These are phyloP conservation scores for Caenorhabditis sinica DNA, from an alignment of 2,888 invertebrate species.

Conservation along the genomic window DNA sequence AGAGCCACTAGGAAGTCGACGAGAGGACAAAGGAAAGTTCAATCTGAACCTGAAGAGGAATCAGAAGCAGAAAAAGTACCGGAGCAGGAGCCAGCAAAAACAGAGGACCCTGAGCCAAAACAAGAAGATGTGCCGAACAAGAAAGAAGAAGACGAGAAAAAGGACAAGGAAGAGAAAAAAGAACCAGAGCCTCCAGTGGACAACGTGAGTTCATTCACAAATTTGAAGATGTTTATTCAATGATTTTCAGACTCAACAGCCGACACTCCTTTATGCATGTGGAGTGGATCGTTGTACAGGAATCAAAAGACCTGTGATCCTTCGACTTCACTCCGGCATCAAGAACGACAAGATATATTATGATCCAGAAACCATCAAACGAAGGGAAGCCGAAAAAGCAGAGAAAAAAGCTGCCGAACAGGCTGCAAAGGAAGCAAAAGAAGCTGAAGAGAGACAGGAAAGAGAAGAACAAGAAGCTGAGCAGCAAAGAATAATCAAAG, in stretches of 20 bases:
- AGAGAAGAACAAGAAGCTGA: background rate
- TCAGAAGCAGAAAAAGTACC: constrained; percentile 12
- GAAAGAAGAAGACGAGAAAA: background rate
- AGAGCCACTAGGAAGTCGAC: background rate
- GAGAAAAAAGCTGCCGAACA: constrained; percentile 11
- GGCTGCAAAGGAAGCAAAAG: constrained; percentile 2
- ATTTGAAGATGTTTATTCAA: background rate
- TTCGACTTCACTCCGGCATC: constrained; percentile 19
- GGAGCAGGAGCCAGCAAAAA: background rate
- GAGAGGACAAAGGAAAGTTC: constrained; percentile 1
- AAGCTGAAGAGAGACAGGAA: background rate
- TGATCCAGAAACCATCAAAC: constrained; percentile 1
- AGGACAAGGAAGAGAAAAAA: background rate
- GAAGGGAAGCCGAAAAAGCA: background rate
- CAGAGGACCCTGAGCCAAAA: constrained; percentile 12
- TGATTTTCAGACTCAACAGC: background rate
- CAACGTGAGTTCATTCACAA: background rate
- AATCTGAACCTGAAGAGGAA: background rate
- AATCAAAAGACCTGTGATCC: constrained; percentile 7
- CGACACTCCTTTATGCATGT: background rate
- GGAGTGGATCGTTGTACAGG: constrained; percentile 23
- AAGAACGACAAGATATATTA: constrained; percentile 30
- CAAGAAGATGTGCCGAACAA: background rate
- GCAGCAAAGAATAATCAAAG: background rate
- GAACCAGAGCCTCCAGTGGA: background rate